Conservation (phyloP, 2,888 invertebrate species). For the Dastarcus helophoroides region DNA sequence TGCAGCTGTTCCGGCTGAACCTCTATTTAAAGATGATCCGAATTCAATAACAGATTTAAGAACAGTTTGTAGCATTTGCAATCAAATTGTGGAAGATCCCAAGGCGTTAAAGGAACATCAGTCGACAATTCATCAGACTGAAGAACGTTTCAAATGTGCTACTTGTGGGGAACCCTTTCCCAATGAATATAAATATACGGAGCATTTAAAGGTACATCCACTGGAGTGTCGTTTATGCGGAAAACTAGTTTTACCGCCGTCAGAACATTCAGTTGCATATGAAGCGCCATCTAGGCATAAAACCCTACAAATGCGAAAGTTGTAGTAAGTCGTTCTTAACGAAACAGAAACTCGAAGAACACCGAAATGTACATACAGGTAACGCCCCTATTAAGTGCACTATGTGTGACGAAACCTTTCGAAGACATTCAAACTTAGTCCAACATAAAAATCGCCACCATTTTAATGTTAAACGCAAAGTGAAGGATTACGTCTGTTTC, state of each 20-base stretch:
- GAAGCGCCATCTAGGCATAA: conserved; percentile 67
- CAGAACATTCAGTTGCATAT: conserved; percentile 67
- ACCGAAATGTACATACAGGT: conserved; percentile 73
- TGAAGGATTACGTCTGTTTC: conserved; percentile 39
- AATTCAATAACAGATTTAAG: conserved; percentile 16
- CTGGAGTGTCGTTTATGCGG: conserved; percentile 74
- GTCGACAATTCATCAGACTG: conserved; percentile 36
- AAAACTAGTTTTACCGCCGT: conserved; percentile 59
- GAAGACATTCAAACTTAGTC: conserved; percentile 72
- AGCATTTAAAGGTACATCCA: conserved; percentile 68
- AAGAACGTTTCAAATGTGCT: conserved; percentile 39
- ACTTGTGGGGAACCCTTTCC: conserved; percentile 56
- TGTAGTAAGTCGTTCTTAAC: conserved; percentile 77
- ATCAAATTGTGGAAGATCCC: conserved; percentile 23
- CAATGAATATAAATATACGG: conserved; percentile 55
- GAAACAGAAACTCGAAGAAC: conserved; percentile 70
- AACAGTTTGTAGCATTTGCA: conserved; percentile 27
- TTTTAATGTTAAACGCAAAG: conserved; percentile 56
- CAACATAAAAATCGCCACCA: conserved; percentile 75
- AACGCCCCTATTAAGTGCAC: conserved; percentile 66
- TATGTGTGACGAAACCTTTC: conserved; percentile 67
- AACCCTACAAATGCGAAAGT: conserved; percentile 54
- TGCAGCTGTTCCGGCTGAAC: conserved; percentile 30
- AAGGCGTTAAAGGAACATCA: conserved; percentile 37
- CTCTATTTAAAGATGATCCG: conserved; percentile 21